Conservation (phyloP, 92 coral and sea anemone genomes). For the Paramuricea clavata region DNA sequence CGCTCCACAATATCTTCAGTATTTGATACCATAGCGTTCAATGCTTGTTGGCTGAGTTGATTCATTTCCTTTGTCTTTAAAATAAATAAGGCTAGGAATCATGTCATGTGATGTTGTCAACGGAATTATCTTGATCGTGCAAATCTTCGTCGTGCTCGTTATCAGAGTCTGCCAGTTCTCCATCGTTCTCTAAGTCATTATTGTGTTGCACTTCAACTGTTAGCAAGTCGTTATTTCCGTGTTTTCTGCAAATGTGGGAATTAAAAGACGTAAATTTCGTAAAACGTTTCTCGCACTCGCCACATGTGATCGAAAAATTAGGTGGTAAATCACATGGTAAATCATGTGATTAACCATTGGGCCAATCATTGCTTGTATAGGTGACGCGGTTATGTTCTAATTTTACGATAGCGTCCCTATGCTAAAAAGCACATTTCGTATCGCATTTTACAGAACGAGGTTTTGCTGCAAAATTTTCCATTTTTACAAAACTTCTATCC, state of each 20-base stretch:
- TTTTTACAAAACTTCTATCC: not conserved
- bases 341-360: not conserved
- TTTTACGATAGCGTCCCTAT: not conserved
- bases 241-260: constrained; percentile 70
- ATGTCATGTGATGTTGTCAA: not conserved
- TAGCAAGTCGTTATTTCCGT: not conserved
- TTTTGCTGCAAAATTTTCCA: not conserved
- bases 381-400: not conserved
- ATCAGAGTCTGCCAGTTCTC: constrained; percentile 32
- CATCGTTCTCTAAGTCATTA: constrained; percentile 10
- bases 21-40: not conserved
- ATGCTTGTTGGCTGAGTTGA: constrained; percentile 9
- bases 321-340: no score
- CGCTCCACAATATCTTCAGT: not conserved
- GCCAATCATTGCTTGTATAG: constrained; percentile 2
- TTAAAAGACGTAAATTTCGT: constrained; percentile 70
- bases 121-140: not conserved
- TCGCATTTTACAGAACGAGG: not conserved
- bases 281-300: constrained; percentile 62
- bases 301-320: constrained; percentile 68
- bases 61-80: constrained; percentile 12
- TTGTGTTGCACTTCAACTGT: constrained; percentile 14
- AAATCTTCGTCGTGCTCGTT: not conserved
- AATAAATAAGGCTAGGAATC: constrained; percentile 9
- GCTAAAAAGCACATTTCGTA: not conserved